Evolutionary conservation across 2,113 vertebrate species (phyloP).

Genomic region (Corydoras maculifer): DNA sequence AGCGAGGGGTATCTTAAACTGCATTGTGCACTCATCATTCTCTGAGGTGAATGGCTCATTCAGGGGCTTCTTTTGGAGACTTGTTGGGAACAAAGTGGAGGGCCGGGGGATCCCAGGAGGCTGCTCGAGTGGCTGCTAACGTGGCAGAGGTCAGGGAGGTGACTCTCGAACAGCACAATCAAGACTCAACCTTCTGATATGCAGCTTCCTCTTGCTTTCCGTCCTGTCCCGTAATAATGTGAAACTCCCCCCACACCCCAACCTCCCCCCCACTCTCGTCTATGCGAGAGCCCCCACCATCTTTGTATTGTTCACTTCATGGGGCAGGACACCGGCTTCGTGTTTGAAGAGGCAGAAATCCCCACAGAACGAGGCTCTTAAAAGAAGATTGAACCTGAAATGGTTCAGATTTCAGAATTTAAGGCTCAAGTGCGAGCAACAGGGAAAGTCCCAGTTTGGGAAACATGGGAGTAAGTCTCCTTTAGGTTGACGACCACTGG

Average conservation of each 20-base stretch:
- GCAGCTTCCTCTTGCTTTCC: slow-evolving; percentile 73
- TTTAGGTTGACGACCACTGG: too few species aligned
- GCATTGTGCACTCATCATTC: slow-evolving; percentile 59
- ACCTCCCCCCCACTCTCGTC: neutral
- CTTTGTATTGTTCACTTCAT: slow-evolving; percentile 30
- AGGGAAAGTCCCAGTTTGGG: too few species aligned
- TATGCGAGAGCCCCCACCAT: too few species aligned
- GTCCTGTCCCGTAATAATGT: slow-evolving; percentile 45
- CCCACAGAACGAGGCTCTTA: too few species aligned
- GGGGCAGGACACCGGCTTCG: slow-evolving; percentile 15
- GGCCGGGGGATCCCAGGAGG: slow-evolving; percentile 42
- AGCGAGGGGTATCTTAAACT: slow-evolving; percentile 64
- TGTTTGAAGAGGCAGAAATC: neutral
- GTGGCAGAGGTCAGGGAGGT: slow-evolving; percentile 77
- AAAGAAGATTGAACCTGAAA: too few species aligned
- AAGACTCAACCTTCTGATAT: slow-evolving; percentile 69
- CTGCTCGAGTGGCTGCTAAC: slow-evolving; percentile 67
- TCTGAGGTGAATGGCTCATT: slow-evolving; percentile 58
- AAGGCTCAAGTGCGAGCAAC: too few species aligned
- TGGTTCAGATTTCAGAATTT: too few species aligned
- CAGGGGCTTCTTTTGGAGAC: slow-evolving; percentile 48
- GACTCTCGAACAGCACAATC: slow-evolving; percentile 69
- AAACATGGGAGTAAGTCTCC: too few species aligned
- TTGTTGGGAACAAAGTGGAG: slow-evolving; percentile 56
- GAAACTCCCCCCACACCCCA: slow-evolving; percentile 21